phyloP scores from a whole-genome alignment of 2,888 invertebrate species.

The Netelia fuscicornis region DNA sequence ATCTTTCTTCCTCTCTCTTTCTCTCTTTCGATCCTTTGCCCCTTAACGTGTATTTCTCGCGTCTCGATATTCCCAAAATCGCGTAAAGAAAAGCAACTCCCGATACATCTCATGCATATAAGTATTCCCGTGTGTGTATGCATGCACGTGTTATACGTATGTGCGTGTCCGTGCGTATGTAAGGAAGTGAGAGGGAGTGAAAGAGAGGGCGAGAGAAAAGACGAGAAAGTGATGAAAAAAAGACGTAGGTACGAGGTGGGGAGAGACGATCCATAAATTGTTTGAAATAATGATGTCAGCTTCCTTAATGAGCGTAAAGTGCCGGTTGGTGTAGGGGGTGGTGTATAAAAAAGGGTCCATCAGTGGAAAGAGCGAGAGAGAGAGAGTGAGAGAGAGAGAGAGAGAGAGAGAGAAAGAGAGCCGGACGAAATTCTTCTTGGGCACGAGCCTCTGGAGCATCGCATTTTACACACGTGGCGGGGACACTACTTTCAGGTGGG shows the following conservation, averaged over 20 bases:
- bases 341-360: slow-evolving; percentile 69
- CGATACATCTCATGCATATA: neutral
- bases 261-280: slow-evolving; percentile 74
- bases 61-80: slow-evolving; percentile 65
- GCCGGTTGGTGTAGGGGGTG: slow-evolving; percentile 62
- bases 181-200: neutral
- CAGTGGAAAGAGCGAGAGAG: slow-evolving; percentile 9
- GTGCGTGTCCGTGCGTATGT: too few species aligned
- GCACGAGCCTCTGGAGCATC: slow-evolving; percentile 44
- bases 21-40: slow-evolving; percentile 8
- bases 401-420: slow-evolving; percentile 21
- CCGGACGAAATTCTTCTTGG: slow-evolving; percentile 30
- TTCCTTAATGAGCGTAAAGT: slow-evolving; percentile 76
- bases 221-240: slow-evolving; percentile 41
- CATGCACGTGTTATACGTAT: too few species aligned
- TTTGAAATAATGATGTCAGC: slow-evolving; percentile 78
- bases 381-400: slow-evolving; percentile 14
- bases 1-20: neutral
- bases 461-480: slow-evolving; percentile 29
- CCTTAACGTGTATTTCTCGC: slow-evolving; percentile 30
- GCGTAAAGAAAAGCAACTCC: slow-evolving; percentile 44
- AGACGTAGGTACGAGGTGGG: neutral
- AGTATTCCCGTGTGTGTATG: neutral
- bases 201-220: slow-evolving; percentile 20
- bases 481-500: slow-evolving; percentile 36